Evolutionary conservation across 53 echinoderm and acorn worm genomes (phyloP), one percentile per base, ranked within the genome.

Genomic region (Henricia sp.): DNA sequence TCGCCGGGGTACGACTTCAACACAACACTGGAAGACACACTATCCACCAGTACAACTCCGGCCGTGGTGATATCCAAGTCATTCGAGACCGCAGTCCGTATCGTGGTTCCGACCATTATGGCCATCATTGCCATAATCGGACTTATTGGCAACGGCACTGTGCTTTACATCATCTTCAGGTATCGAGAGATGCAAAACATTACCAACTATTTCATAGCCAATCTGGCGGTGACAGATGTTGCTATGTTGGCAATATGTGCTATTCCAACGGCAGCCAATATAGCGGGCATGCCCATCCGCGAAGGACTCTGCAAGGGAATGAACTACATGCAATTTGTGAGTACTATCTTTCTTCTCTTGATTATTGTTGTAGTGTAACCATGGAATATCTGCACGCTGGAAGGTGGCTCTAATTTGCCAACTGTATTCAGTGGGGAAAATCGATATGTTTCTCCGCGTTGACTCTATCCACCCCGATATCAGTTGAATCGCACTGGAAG

Each of bases 301-400:
- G 86, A 89, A 23, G 89, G 80, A 11, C 82, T 89, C 32, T 99
- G 99, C 84, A 94, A 94, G 33, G 88, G 83, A 33, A 74, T 95
- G 43, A 92, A 90, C 90, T 99, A 99, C 87, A 99, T 99, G 95
- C 99, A 99, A 40, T 93, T 90, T 60, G 99, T 99, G 67, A 99
- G 99, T 85, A 80, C 34, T 39, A 55, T 1, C 29, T 25, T 29
- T 35, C 19, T 3, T 28, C 19, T 17, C 33, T 2, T 66, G 35
- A 36, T 16, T 19, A 2, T 37, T 36, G 14, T 33, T n/a, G 13
- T n/a, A 3, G 29, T 20, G 19, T 66, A 41, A 40, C 38, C 21
- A 21, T 3, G 9, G 33, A 10, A 48, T 52, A 74, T 21, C 21
- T 54, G 51, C 12, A 54, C 3, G 19, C 48, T 46, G 8, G 8